Conservation (phyloP, 2,888 invertebrate genomes). For the Unio delphinus region DNA sequence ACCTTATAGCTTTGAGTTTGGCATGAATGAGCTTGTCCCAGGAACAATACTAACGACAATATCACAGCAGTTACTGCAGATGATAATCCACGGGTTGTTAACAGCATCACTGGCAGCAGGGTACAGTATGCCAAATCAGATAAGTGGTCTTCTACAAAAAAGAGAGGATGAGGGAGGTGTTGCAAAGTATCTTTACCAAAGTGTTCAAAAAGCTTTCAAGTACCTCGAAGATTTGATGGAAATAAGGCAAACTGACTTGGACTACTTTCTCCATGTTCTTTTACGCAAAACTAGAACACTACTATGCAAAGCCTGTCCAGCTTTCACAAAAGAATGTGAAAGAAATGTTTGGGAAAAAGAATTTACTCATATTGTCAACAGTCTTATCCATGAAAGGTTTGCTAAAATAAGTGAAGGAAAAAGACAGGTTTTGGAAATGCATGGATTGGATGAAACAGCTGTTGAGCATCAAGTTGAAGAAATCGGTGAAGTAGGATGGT, state of each 20-base stretch:
- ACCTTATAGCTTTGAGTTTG: too few species aligned
- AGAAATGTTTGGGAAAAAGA: constrained; percentile 7
- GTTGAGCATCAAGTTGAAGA: constrained; percentile 4
- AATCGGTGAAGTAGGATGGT: neutral
- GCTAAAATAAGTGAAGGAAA: neutral
- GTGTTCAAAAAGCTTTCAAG: neutral
- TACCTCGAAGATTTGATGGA: constrained; percentile 1
- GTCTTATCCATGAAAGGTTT: constrained; percentile 6
- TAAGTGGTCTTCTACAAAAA: neutral
- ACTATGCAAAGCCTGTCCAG: neutral
- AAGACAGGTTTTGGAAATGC: neutral
- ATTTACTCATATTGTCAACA: constrained; percentile 6
- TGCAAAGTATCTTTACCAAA: too few species aligned
- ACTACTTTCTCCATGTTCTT: constrained; percentile 11
- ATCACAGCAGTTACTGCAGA: neutral
- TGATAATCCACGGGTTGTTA: neutral
- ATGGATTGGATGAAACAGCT: neutral
- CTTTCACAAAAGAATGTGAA: neutral
- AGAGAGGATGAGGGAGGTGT: too few species aligned
- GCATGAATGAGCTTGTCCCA: too few species aligned
- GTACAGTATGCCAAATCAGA: neutral
- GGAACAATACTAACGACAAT: too few species aligned
- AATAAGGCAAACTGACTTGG: constrained; percentile 3
- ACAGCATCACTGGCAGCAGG: neutral
- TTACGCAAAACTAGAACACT: constrained; percentile 2